Base-by-base conservation (phyloP, 2,797 vertebrate species). In the Cryptoblepharus egeriae region DNA sequence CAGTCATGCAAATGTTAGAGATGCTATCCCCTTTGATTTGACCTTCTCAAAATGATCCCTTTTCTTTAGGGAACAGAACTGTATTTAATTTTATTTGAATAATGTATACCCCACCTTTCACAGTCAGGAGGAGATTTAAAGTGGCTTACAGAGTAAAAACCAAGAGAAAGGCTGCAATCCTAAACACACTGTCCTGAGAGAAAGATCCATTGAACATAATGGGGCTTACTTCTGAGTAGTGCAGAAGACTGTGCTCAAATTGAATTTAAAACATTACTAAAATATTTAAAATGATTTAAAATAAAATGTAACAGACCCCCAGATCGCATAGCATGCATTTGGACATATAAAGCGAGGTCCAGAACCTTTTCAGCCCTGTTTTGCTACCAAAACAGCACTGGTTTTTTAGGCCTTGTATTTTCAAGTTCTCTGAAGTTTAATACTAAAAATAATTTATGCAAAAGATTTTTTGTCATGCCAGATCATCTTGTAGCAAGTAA, bases 31-130 rank as follows among this genome's bases (percentile, higher is more conserved):
- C 71, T 91, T 90, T 90, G 90, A 90, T 85, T 69, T 79, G 77
- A 92, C 90, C 91, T 93, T 87, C 79, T 84, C 70, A 78, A 80
- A 90, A 79, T 3, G 74, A 89, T 88, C 71, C 35, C 35, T 75
- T 86, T 78, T 82, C 80, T 70, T 89, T 86, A 86, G 24, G 61
- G 77, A 87, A 77, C 12, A 49, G 45, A 49, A 49, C 9, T 49
- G 45, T 42, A 42, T 42, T 42, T 42, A 4, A 42, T 42, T 42
- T 42, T 42, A 42, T 42, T 42, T 42, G 39, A 42, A 42, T 4
- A 42, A 42, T 42, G 4, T 42, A 42, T 42, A 42, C 39, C 39
- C 39, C 9, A 42, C 39, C 39, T 42, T 42, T 42, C 39, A 42
- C 39, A 42, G 4, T 42, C 39, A 42, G n/a, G n/a, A 42, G 9